Evolutionary conservation across 1,140 invertebrate genomes (phyloP).

Genomic region (Diprion similis): DNA sequence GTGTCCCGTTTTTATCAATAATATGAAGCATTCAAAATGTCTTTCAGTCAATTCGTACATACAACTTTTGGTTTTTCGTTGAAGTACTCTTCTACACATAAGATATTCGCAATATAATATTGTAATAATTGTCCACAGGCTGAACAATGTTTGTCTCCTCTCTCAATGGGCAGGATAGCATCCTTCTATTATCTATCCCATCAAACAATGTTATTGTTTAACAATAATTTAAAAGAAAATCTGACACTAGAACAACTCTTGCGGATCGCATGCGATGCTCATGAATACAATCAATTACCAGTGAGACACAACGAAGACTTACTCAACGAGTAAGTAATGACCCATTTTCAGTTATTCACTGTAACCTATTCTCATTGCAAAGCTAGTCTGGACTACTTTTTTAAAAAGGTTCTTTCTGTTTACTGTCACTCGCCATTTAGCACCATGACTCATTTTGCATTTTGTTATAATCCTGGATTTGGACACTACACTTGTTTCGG

Average conservation of each 20-base stretch:
- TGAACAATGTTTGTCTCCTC: conserved; percentile 73
- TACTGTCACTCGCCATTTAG: conserved; percentile 22
- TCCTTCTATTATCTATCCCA: conserved; percentile 98
- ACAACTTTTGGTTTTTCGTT: conserved; percentile 8
- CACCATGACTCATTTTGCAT: conserved; percentile 17
- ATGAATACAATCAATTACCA: conserved; percentile 94
- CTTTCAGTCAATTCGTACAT: neutral
- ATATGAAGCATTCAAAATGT: neutral
- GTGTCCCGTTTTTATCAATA: neutral
- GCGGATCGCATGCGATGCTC: conserved; percentile 79
- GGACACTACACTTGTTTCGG: neutral
- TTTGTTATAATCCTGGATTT: neutral
- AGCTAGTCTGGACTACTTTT: neutral
- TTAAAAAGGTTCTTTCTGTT: conserved; percentile 20
- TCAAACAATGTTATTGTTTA: conserved; percentile 87
- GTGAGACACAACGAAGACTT: conserved; percentile 98
- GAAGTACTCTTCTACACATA: conserved; percentile 10
- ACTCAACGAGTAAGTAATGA: conserved; percentile 78
- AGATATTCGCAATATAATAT: conserved; percentile 19
- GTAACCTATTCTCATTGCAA: neutral
- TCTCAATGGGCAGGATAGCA: conserved; percentile 90
- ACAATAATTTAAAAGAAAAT: conserved; percentile 70
- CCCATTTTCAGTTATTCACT: conserved; percentile 1
- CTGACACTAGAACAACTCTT: conserved; percentile 79
- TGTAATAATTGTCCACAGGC: conserved; percentile 63